These are phyloP conservation scores for Itoplectis maculator DNA, from an alignment of 2,888 invertebrate genomes.

Conservation along the genomic window DNA sequence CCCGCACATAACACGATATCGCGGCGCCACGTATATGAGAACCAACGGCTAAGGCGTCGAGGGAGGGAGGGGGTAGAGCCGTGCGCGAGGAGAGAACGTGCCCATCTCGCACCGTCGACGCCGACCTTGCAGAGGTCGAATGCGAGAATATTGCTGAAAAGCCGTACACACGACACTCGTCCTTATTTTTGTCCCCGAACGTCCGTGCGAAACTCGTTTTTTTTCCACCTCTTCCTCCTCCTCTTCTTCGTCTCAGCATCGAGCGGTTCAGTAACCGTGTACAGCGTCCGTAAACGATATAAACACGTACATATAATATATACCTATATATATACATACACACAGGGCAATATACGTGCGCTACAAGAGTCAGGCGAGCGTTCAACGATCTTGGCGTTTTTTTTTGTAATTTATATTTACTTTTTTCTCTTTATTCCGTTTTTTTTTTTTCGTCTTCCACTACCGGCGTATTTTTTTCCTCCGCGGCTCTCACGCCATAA, in stretches of 20 bases:
- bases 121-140: constrained; percentile 66
- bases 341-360: constrained; percentile 21
- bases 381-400: constrained; percentile 20
- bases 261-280: constrained; percentile 25
- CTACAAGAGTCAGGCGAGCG: constrained; percentile 50
- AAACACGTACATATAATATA: not conserved
- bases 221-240: not conserved
- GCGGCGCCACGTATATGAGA: too few relatives aligned
- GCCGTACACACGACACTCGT: constrained; percentile 20
- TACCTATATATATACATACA: constrained; percentile 16
- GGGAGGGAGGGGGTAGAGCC: constrained; percentile 8
- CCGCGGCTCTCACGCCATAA: constrained; percentile 66
- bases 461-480: not conserved
- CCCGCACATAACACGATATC: constrained; percentile 58
- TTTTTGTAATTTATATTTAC: constrained; percentile 23
- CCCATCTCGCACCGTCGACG: constrained; percentile 43
- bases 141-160: constrained; percentile 50
- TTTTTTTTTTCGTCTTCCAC: constrained; percentile 22
- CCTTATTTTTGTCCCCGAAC: constrained; percentile 22
- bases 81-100: constrained; percentile 49
- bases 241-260: constrained; percentile 19
- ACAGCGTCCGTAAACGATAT: not conserved
- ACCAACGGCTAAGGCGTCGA: too few relatives aligned
- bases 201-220: constrained; percentile 47
- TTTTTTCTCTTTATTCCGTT: constrained; percentile 24